A percentile compares a stretch with the other conserved stretches of the same genome.
phyloP scores from a whole-genome alignment of 2,797 vertebrate species.

The Leptodactylus fallax region DNA sequence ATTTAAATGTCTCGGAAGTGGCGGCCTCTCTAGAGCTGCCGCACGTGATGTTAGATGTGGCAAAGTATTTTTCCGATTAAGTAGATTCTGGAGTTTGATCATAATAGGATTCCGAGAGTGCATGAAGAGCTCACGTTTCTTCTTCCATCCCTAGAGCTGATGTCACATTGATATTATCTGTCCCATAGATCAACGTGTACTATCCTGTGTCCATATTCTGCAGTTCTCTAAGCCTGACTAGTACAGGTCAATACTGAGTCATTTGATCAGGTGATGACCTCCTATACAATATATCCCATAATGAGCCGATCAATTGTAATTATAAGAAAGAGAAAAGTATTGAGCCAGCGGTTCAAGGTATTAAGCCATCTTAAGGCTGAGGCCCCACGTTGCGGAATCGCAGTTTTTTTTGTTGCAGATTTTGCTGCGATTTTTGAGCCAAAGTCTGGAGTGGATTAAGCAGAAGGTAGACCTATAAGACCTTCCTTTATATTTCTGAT shows the following conservation, averaged over 20 bases:
- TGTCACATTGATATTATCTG: neutral
- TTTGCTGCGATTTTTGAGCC: too few species aligned
- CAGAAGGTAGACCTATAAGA: too few species aligned
- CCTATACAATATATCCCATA: neutral
- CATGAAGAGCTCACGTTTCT: neutral
- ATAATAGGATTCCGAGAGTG: neutral
- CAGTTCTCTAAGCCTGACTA: neutral
- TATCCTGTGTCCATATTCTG: neutral
- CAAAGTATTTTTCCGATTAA: constrained; percentile 22
- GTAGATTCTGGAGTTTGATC: neutral
- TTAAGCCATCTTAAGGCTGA: too few species aligned
- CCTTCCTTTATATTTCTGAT: too few species aligned
- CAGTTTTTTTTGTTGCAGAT: too few species aligned
- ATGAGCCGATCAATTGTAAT: neutral
- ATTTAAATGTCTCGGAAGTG: constrained; percentile 31
- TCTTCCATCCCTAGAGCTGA: neutral
- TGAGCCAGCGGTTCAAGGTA: too few species aligned
- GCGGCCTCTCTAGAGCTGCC: neutral
- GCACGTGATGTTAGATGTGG: neutral
- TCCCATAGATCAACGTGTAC: neutral
- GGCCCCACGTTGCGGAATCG: too few species aligned
- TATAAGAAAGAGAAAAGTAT: neutral
- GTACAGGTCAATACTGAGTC: neutral
- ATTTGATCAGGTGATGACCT: neutral
- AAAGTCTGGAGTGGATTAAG: too few species aligned